Conservation (phyloP, 2,888 invertebrate genomes). For the Aradus depressus region DNA sequence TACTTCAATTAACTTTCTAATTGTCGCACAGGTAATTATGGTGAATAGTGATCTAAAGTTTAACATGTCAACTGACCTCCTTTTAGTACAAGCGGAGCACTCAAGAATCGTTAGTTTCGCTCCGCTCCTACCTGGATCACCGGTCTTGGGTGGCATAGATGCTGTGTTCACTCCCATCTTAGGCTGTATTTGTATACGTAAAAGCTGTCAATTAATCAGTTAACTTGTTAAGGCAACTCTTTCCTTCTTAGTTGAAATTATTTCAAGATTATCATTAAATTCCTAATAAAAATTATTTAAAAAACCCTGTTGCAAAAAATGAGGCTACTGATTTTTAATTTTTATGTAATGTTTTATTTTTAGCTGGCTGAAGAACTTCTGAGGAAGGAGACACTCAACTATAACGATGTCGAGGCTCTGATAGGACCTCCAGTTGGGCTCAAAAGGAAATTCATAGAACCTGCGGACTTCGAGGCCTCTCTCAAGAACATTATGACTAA, state of each 20-base stretch:
- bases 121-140: too few relatives aligned
- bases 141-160: too few relatives aligned
- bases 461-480: conserved; percentile 58
- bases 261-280: neutral
- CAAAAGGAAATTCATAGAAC: conserved; percentile 60
- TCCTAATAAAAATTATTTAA: neutral
- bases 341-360: too few relatives aligned
- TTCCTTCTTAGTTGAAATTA: neutral
- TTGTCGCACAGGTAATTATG: too few relatives aligned
- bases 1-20: too few relatives aligned
- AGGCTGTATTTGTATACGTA: too few relatives aligned
- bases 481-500: conserved; percentile 16
- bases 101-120: too few relatives aligned
- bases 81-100: too few relatives aligned
- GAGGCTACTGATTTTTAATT: neutral
- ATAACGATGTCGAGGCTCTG: conserved; percentile 74
- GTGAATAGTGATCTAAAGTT: too few relatives aligned
- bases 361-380: conserved; percentile 80
- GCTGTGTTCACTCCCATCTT: too few relatives aligned
- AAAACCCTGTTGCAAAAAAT: neutral
- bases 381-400: conserved; percentile 82
- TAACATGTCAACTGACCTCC: too few relatives aligned
- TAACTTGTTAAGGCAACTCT: neutral
- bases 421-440: conserved; percentile 82
- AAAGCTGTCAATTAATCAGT: too few relatives aligned